Conservation (phyloP, 2,797 vertebrate species). For the Phrynocephalus forsythii region DNA sequence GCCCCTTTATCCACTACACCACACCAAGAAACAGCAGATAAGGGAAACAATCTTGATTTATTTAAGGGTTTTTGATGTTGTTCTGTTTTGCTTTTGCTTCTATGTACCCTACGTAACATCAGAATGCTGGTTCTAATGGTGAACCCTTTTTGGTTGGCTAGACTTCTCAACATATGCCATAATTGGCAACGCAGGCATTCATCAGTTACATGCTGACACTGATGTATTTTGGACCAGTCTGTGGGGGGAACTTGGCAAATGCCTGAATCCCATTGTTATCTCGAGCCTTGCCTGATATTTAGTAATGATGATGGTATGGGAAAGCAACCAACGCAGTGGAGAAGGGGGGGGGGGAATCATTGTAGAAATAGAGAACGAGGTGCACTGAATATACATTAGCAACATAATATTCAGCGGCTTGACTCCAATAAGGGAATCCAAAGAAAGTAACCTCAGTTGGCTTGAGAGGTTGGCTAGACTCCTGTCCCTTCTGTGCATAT, state of each 20-base stretch:
- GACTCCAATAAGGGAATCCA: not conserved
- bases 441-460: not conserved
- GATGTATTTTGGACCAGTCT: not conserved
- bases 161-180: not conserved
- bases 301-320: not conserved
- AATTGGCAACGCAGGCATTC: not conserved
- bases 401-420: not conserved
- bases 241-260: not conserved
- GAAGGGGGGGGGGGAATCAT: not conserved
- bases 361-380: conserved; percentile 12
- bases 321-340: not conserved
- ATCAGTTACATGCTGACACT: conserved; percentile 4
- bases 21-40: not conserved
- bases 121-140: not conserved
- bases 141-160: not conserved
- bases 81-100: too few species aligned
- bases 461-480: conserved; percentile 4
- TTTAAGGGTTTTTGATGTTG: too few species aligned
- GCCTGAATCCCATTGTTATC: not conserved
- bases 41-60: too few species aligned
- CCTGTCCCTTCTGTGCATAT: not conserved
- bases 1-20: too few species aligned
- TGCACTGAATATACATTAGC: conserved; percentile 4
- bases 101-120: too few species aligned
- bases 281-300: not conserved